Conservation (phyloP, 2,113 vertebrate genomes). For the Chiloscyllium plagiosum region DNA sequence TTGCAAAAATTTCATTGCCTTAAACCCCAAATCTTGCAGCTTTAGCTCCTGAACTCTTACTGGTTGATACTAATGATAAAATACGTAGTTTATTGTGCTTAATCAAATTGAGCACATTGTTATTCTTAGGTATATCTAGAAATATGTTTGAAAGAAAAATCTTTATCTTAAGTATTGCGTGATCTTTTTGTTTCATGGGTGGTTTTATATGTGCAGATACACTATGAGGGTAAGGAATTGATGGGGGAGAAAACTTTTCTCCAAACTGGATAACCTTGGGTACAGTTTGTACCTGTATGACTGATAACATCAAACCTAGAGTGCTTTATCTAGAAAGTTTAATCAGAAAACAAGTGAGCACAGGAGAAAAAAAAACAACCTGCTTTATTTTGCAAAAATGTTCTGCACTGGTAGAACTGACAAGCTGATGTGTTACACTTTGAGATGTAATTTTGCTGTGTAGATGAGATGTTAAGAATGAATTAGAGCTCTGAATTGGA, state of each 20-base stretch:
- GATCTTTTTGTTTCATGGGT: not conserved
- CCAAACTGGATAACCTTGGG: not conserved
- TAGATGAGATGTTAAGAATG: slow-evolving; percentile 1
- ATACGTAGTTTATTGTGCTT: not conserved
- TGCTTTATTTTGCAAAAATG: not conserved
- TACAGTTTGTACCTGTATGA: not conserved
- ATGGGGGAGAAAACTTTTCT: not conserved
- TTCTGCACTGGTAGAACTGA: not conserved
- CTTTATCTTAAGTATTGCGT: not conserved
- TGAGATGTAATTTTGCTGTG: slow-evolving; percentile 10
- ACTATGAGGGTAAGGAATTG: not conserved
- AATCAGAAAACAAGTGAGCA: not conserved
- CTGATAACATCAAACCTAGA: not conserved
- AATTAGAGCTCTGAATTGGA: slow-evolving; percentile 8
- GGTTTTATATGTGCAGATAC: not conserved
- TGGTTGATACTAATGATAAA: not conserved
- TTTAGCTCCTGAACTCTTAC: too few species aligned
- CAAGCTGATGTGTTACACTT: not conserved
- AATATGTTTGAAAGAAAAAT: not conserved
- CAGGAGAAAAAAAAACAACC: not conserved
- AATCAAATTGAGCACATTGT: not conserved
- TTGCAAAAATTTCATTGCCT: too few species aligned
- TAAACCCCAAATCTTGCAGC: too few species aligned
- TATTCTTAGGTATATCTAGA: not conserved
- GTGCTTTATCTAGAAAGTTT: not conserved